phyloP scores from a whole-genome alignment of 2,113 vertebrate species.

The Asarcornis scutulata region DNA sequence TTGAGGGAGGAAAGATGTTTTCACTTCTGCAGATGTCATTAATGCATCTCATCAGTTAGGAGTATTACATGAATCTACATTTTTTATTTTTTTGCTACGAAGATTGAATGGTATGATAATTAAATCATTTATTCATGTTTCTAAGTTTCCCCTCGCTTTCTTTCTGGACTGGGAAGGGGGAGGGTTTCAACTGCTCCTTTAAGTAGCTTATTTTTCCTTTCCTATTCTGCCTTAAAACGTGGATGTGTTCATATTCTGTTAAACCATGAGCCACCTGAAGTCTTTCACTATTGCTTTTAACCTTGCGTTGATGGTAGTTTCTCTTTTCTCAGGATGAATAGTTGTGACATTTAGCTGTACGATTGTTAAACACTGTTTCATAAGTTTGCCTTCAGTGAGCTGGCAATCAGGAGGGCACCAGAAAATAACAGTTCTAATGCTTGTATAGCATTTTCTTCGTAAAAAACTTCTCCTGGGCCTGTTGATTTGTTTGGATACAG shows the following conservation, averaged over 20 bases:
- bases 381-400: not conserved
- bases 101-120: not conserved
- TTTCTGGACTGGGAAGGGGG: not conserved
- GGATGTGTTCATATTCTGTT: not conserved
- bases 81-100: not conserved
- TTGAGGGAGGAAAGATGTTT: slow-evolving; percentile 19
- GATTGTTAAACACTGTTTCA: not conserved
- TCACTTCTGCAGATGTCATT: slow-evolving; percentile 3
- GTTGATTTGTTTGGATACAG: not conserved
- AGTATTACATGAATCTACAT: not conserved
- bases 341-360: not conserved
- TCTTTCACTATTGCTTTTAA: not conserved
- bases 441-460: not conserved
- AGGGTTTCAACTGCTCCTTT: not conserved
- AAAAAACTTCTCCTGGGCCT: not conserved
- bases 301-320: not conserved
- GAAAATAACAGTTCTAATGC: not conserved
- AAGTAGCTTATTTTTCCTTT: not conserved
- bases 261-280: not conserved
- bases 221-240: not conserved
- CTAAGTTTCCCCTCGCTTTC: not conserved
- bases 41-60: not conserved
- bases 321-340: not conserved
- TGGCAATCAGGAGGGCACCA: not conserved
- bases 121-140: not conserved